Evolutionary conservation across 2,888 invertebrate genomes (phyloP), one percentile per base, ranked within the genome.

Genomic region (Drosophila meridiana): DNA sequence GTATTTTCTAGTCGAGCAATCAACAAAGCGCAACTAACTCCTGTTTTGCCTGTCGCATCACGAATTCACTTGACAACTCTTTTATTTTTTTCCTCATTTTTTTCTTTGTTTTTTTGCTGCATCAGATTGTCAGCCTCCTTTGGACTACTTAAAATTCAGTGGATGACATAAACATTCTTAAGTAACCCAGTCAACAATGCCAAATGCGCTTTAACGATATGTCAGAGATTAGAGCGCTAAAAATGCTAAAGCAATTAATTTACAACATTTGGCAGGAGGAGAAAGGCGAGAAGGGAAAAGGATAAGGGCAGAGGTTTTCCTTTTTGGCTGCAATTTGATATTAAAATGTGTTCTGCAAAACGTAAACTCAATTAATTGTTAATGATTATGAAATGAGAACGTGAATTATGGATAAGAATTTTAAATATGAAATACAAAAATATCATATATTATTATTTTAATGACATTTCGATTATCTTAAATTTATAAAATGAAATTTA

Each of bases 11-110:
- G 62, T 42, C 32, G 6, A 9, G 2, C 13, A 9, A 4, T 3
- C 2, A 0, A 4, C 2, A 36, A 2, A 6, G 5, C 5, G 0
- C 30, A 0, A 3, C 3, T 4, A 63, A 57, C 52, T 20, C 34
- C 56, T 62, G 61, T 62, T 36, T 68, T 72, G 68, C 43, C 63
- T 79, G 76, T 66, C 80, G 78, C 80, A 76, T 83, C 88, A 88
- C 87, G 88, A 83, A 83, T 86, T 85, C 78, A 87, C 89, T 89
- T 80, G 78, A 85, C 85, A 87, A 87, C 89, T 87, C 87, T 87
- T 87, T 87, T 81, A 69, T 87, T 66, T 61, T 78, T 50, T 59
- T 30, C 1, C 3, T 3, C 14, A 7, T 0, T 30, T 28, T 47
- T 32, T 32, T 34, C 43, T 30, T 61, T 66, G 8, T 30, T 68